phyloP scores from a whole-genome alignment of 1,140 invertebrate species.

The Geopemphigus sp. region DNA sequence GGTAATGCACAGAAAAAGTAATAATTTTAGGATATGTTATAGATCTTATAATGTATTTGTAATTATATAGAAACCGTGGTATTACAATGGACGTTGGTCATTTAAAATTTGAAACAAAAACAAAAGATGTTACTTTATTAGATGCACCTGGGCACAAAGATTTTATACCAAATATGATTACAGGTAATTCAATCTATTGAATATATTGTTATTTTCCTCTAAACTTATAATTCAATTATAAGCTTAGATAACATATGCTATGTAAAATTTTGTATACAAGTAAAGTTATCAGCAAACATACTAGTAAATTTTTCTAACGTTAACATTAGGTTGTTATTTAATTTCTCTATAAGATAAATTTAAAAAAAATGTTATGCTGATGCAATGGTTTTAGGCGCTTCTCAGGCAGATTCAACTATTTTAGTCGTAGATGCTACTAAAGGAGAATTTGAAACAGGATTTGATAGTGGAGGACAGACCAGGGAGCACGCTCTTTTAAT shows the following conservation, averaged over 20 bases:
- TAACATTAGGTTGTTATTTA: no score
- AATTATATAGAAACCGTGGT: conserved; percentile 64
- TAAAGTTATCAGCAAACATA: no score
- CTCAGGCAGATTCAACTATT: conserved; percentile 94
- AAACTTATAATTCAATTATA: no score
- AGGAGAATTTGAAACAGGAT: conserved; percentile 98
- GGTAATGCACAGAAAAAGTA: conserved; percentile 59
- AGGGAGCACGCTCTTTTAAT: conserved; percentile 94
- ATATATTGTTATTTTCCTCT: no score
- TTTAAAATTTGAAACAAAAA: conserved; percentile 88
- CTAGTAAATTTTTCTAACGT: no score
- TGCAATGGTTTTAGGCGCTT: conserved; percentile 62
- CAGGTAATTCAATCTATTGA: conserved; percentile 59
- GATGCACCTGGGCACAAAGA: conserved; percentile 98
- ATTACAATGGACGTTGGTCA: conserved; percentile 98
- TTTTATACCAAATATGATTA: conserved; percentile 99
- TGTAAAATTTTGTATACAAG: no score
- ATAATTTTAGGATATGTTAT: background rate
- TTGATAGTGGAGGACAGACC: conserved; percentile 96
- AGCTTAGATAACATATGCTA: no score
- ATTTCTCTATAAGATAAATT: background rate
- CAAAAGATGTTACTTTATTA: conserved; percentile 76
- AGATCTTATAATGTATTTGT: conserved; percentile 25
- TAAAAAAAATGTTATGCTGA: background rate
- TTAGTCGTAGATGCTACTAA: conserved; percentile 92